Evolutionary conservation across 2,888 invertebrate species (phyloP), one percentile per base, ranked within the genome.

Genomic region (Thecocarcelia acutangulata): DNA sequence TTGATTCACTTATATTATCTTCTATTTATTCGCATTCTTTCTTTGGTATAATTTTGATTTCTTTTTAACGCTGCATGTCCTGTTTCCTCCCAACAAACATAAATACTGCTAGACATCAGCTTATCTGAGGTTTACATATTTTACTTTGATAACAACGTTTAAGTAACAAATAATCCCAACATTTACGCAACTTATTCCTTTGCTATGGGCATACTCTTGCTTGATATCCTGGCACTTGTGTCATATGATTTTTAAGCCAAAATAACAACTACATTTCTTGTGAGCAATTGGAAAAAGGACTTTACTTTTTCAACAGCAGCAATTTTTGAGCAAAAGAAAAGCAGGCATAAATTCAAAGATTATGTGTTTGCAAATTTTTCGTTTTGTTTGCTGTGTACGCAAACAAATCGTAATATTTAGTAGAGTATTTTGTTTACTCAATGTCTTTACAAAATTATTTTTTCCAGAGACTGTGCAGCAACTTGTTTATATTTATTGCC

Each of bases 171-270:
- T 82, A 78, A 82, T 78, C 74, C 59, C 70, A 66, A 56, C 74
- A 78, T 78, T 82, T 82, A 82, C 82, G 82, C 82, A 82, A 75
- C 78, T 82, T 78, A 82, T 78, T 70, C 78, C 66, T 70, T 82
- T 52, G 37, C 54, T 44, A 9, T 8, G 8, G 9, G 33, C 8
- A 59, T 64, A 42, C 46, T 40, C 19, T 40, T 48, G 21, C 48
- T 48, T 24, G 15, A 15, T 42, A 15, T 66, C 37, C 40, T 48
- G n/a, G 5, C 64, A 66, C 56, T 74, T 74, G 74, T 66, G 74
- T 66, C 40, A 56, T 52, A 52, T 12, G 9, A 40, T n/a, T 33
- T 33, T 33, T 44, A 59, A 59, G 42, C 19, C 42, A 44, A 44
- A 58, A n/a, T 59, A 59, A 42, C 59, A 40, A 42, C 33, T 33